A percentile compares a stretch with the other conserved stretches of the same genome.
Evolutionary conservation across 2,797 vertebrate species (phyloP).

Genomic region (Oreortyx pictus): DNA sequence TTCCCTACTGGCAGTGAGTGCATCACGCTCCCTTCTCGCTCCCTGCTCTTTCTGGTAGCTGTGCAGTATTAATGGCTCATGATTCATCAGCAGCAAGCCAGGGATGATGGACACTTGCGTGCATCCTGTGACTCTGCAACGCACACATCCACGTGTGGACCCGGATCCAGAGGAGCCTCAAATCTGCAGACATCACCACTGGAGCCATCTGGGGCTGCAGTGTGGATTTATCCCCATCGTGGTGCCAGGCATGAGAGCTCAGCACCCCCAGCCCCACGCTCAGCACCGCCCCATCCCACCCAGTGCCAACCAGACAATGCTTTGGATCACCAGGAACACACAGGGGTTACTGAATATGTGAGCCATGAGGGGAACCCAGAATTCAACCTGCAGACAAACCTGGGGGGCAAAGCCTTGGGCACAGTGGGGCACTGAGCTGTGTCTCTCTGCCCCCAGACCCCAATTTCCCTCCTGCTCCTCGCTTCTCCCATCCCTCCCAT

Average conservation of each 20-base stretch:
- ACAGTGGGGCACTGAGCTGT: fast-evolving
- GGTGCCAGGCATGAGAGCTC: background rate
- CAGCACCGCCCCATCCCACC: background rate
- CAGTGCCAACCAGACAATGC: background rate
- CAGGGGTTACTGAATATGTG: too few species aligned
- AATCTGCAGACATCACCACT: fast-evolving
- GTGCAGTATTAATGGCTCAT: conserved; percentile 4
- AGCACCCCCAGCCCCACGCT: background rate
- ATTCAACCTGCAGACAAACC: background rate
- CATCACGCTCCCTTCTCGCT: background rate
- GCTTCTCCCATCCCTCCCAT: background rate
- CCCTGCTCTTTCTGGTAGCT: background rate
- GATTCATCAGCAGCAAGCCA: background rate
- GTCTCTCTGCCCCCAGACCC: background rate
- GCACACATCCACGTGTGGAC: fast-evolving
- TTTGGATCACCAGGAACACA: background rate
- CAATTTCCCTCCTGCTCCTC: background rate
- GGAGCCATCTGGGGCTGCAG: background rate
- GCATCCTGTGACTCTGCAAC: background rate
- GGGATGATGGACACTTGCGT: background rate
- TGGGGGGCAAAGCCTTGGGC: background rate
- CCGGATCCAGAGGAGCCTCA: background rate
- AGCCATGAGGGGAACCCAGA: background rate
- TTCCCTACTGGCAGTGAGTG: background rate
- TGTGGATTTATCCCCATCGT: fast-evolving